Evolutionary conservation across 2,113 vertebrate species (phyloP), one percentile per base, ranked within the genome.

Genomic region (Bombycilla garrulus): DNA sequence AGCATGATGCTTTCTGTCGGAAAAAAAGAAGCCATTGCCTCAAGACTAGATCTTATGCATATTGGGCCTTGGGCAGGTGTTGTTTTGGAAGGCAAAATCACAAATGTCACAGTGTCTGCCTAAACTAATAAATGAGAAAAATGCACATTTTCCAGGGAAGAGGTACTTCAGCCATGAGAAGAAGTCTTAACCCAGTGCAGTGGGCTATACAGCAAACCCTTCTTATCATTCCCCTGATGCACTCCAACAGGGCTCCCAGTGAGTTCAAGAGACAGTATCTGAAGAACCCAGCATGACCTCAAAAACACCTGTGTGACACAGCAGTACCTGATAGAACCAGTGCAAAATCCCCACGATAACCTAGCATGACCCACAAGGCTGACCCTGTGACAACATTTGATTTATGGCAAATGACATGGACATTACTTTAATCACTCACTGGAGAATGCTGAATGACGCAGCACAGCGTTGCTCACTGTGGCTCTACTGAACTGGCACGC

Each of bases 381-480:
- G 95, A 93, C 92, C 81, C 84, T 28, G 44, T 54, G 83, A 83
- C 77, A 83, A 86, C 36, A 25, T 88, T 31, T 95, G 65, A 56
- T 80, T 94, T 76, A 62, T 86, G 88, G 86, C 77, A 56, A 92
- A 86, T 78, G 93, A 93, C 92, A 92, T 29, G 91, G 80, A 25
- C 91, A 38, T 38, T 38, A 38, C 9, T 9, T 95, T 94, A 83
- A 93, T 96, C 86, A 82, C 73, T 94, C 91, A 24, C 70, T 16
- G 18, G 81, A 89, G 93, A 81, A 69, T 9, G 94, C 92, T 1
- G 29, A 86, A 95, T 71, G 90, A 96, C 66, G 81, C 91, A 87
- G 97, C 91, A 86, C 81, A 69, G 86, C 25, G 1, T 92, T 96
- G 94, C 93, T 96, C 92, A 50, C 86, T 51, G 89, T 90, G 88